phyloP scores from a whole-genome alignment of 2,797 vertebrate genomes.

The Eulemur mongoz region DNA sequence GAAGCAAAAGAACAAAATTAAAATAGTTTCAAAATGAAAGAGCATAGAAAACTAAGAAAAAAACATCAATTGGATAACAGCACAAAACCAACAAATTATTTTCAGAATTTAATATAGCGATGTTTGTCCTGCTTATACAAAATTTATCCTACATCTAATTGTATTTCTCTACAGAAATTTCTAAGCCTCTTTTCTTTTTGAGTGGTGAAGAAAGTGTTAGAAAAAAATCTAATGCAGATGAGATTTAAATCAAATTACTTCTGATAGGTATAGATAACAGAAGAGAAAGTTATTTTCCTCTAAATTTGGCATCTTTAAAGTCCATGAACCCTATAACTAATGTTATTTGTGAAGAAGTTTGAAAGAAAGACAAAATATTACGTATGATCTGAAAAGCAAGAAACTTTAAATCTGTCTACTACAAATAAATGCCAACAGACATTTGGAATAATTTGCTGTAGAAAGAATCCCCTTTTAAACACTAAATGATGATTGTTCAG shows the following conservation, averaged over 20 bases:
- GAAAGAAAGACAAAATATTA: neutral
- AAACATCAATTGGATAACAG: neutral
- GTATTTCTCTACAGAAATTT: neutral
- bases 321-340: neutral
- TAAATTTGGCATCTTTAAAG: conserved; percentile 14
- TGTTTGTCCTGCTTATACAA: neutral
- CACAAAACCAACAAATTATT: neutral
- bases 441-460: neutral
- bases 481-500: neutral
- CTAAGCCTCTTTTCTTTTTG: neutral
- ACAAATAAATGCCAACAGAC: conserved; percentile 2
- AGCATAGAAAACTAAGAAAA: neutral
- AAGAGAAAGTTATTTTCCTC: neutral
- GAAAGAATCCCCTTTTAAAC: neutral
- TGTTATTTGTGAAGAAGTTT: neutral
- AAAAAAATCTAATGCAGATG: conserved; percentile 7
- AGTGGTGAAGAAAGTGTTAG: neutral
- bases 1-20: conserved; percentile 38
- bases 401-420: conserved; percentile 18
- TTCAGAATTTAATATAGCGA: neutral
- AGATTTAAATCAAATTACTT: conserved; percentile 42
- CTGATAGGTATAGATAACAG: neutral
- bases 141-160: neutral
- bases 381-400: neutral
- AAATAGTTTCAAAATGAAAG: neutral